Percentiles rank a stretch among this genome's conserved stretches.
These are phyloP conservation scores for Semnornis frantzii DNA, from an alignment of 2,113 vertebrate species.

Conservation along the genomic window DNA sequence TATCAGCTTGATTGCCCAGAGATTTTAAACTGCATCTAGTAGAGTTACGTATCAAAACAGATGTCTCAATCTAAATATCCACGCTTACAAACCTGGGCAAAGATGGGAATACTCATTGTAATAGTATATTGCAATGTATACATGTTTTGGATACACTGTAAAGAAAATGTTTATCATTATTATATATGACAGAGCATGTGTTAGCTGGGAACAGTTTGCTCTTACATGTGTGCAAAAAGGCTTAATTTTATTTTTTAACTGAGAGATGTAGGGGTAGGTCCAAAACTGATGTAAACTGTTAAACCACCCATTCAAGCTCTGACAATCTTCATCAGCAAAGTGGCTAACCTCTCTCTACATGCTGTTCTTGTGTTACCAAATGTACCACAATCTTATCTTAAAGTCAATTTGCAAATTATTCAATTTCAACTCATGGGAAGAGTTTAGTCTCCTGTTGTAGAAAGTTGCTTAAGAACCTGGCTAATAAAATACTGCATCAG, in stretches of 20 bases:
- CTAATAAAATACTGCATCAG: not conserved
- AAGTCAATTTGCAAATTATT: too few relatives aligned
- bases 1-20: not conserved
- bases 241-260: not conserved
- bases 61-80: not conserved
- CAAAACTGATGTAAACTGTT: not conserved
- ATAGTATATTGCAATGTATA: not conserved
- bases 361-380: not conserved
- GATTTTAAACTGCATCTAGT: not conserved
- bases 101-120: not conserved
- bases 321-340: not conserved
- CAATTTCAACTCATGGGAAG: not conserved
- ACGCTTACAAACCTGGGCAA: not conserved
- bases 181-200: not conserved
- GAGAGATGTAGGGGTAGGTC: not conserved
- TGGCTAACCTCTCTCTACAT: not conserved
- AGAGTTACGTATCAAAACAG: not conserved
- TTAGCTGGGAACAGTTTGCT: not conserved
- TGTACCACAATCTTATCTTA: not conserved
- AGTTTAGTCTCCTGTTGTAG: not conserved
- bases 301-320: not conserved
- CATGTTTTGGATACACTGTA: not conserved
- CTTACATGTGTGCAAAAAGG: not conserved
- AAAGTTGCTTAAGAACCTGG: not conserved
- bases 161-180: not conserved